Percentiles rank a stretch among this genome's conserved stretches.
Evolutionary conservation across 2,113 vertebrate species (phyloP).

Genomic region (Ancistrus triradiatus): DNA sequence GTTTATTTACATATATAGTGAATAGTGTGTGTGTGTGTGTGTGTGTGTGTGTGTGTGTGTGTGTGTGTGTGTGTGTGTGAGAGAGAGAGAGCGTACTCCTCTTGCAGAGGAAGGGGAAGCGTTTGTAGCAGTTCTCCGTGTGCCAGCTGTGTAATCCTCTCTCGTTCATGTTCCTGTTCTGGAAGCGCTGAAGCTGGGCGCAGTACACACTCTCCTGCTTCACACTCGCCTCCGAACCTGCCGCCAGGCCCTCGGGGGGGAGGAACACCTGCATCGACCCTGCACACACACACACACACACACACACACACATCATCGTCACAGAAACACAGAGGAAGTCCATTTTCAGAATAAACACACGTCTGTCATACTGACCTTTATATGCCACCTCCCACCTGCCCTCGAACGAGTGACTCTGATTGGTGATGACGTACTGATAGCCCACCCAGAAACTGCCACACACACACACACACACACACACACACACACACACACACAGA

Average conservation of each 20-base stretch:
- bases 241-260: constrained; percentile 80
- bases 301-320: background rate
- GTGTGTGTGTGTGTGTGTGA: background rate
- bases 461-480: background rate
- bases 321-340: background rate
- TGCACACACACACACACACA: constrained; percentile 43
- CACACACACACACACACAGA: background rate
- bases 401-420: constrained; percentile 83
- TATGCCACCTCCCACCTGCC: constrained; percentile 95
- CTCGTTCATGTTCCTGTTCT: constrained; percentile 82
- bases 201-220: constrained; percentile 87
- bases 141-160: constrained; percentile 92
- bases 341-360: background rate
- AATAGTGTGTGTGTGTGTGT: too few relatives aligned
- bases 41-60: too few relatives aligned
- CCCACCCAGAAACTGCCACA: constrained; percentile 90
- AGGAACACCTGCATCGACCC: constrained; percentile 89
- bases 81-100: constrained; percentile 72
- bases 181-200: constrained; percentile 90
- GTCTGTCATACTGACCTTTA: constrained; percentile 73
- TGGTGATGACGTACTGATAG: constrained; percentile 94
- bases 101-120: constrained; percentile 95
- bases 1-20: too few relatives aligned
- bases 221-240: constrained; percentile 69
- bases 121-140: constrained; percentile 91